Evolutionary conservation across 2,888 invertebrate species (phyloP), one percentile per base, ranked within the genome.

Genomic region (Ptycholaimellus sp.): DNA sequence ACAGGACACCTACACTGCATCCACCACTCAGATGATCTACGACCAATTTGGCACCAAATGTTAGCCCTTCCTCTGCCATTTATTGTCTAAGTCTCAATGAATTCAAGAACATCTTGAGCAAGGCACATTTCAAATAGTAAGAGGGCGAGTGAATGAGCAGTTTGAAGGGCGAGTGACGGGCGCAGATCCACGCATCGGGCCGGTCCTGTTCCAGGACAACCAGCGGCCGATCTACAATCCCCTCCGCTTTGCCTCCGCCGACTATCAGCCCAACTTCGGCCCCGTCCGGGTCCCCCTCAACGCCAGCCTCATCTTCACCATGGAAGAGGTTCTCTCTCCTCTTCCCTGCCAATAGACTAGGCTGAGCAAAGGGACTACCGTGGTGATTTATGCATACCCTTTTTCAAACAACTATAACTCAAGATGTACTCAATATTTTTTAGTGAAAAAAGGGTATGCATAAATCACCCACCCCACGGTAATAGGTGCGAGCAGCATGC

Each of bases 191-290:
- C 37, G 34, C n/a, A 43, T 50, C 20, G 50, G 50, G 9, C 38
- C 44, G 20, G 17, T 49, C 7, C 40, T 50, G n/a, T 50, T 50
- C 40, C 43, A 44, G 27, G 52, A 53, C 34, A 42, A 43, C 18
- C 42, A 41, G 39, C 49, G 49, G 38, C 17, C 21, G 40, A n/a
- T 38, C 47, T 33, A 47, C 47, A 28, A 27, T 47, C 7, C 40
- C 46, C 18, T 45, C 49, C 33, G 40, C 41, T 41, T 46, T 21
- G 41, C 49, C 35, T 38, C 40, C n/a, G 35, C 40, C 17, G 36
- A 40, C 6, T 49, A 42, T 34, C 16, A 20, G 9, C 49, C 49
- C 1, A 27, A 37, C 3, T 51, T 49, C 38, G 46, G 48, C 31
- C 41, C 44, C 11, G 44, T 42, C 38, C 40, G 40, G 3, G 18